These are phyloP conservation scores for Thaleichthys pacificus DNA, from an alignment of 2,797 vertebrate species.

Conservation along the genomic window DNA sequence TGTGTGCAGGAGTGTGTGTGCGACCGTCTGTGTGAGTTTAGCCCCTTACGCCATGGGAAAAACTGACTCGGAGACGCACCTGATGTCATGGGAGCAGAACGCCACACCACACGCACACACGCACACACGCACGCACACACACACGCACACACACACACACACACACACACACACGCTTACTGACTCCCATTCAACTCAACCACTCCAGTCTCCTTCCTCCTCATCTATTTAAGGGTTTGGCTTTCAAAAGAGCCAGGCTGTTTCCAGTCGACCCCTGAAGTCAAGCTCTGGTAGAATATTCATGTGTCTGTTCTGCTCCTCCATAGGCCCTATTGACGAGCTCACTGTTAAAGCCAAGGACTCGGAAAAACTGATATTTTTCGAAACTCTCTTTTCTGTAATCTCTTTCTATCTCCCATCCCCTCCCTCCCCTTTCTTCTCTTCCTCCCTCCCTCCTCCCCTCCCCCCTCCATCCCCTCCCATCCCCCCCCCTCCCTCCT, in stretches of 20 bases:
- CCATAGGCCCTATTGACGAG: constrained; percentile 2
- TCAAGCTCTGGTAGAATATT: constrained; percentile 35
- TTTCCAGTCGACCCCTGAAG: constrained; percentile 32
- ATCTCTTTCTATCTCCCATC: too few relatives aligned
- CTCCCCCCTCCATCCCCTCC: neutral
- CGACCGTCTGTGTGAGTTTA: constrained; percentile 9
- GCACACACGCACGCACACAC: neutral
- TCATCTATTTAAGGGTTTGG: constrained; percentile 16
- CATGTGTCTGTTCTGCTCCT: constrained; percentile 21
- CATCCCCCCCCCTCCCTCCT: too few relatives aligned
- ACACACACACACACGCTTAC: neutral
- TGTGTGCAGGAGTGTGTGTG: constrained; percentile 3
- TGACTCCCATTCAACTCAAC: constrained; percentile 5
- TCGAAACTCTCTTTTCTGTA: too few relatives aligned
- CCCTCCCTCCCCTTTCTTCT: neutral
- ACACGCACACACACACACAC: constrained; percentile 1
- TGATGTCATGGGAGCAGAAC: constrained; percentile 41
- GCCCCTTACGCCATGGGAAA: constrained; percentile 36
- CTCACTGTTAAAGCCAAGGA: constrained; percentile 17
- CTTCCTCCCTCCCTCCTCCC: neutral
- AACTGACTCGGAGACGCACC: constrained; percentile 34
- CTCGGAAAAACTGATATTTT: neutral
- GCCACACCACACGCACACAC: neutral
- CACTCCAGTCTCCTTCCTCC: constrained; percentile 34
- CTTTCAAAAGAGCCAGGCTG: constrained; percentile 2